Evolutionary conservation across 2,888 invertebrate species (phyloP).

Genomic region (Nomada goodeniana): DNA sequence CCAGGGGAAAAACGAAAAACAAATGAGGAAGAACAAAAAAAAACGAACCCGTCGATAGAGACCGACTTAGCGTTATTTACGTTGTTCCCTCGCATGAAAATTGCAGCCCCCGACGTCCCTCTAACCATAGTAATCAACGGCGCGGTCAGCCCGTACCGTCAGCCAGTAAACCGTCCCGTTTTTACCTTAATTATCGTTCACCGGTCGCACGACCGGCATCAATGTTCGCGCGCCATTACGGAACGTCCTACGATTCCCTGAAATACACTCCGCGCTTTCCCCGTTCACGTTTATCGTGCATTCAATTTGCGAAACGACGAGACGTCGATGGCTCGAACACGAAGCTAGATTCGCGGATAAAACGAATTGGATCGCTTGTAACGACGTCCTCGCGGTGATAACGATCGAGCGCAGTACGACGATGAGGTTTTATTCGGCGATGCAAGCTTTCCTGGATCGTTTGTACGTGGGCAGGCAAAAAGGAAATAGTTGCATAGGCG

Average conservation of each 20-base stretch:
- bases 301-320: constrained; percentile 37
- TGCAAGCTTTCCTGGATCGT: neutral
- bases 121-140: constrained; percentile 52
- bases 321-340: constrained; percentile 13
- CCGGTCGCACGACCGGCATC: constrained; percentile 16
- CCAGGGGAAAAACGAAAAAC: neutral
- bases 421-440: neutral
- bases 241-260: constrained; percentile 1
- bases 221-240: constrained; percentile 30
- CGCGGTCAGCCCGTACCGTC: neutral
- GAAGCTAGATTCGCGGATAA: constrained; percentile 24
- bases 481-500: neutral
- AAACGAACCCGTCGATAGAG: neutral
- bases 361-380: constrained; percentile 26
- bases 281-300: constrained; percentile 17
- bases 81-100: constrained; percentile 44
- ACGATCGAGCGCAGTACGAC: constrained; percentile 14
- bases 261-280: constrained; percentile 5
- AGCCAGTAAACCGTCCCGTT: constrained; percentile 42
- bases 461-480: neutral
- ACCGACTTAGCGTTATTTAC: constrained; percentile 49
- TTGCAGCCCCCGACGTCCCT: constrained; percentile 35
- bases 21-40: neutral
- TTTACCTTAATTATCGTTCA: constrained; percentile 56
- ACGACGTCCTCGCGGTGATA: constrained; percentile 13